Evolutionary conservation across 1,140 invertebrate species (phyloP), one percentile per base, ranked within the genome.

Genomic region (Euwallacea fornicatus): DNA sequence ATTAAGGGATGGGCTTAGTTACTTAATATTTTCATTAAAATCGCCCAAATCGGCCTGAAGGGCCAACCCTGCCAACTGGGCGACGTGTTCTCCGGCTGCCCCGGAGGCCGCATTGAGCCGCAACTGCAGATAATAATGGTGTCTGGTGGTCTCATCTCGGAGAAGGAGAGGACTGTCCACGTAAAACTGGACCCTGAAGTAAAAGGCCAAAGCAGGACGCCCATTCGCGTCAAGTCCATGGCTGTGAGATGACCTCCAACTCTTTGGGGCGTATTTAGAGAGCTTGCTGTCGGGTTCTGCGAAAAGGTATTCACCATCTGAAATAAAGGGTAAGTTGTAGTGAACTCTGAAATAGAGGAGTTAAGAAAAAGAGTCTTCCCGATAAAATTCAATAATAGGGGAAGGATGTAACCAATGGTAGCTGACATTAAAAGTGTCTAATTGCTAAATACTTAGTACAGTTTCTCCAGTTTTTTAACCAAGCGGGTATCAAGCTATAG

Each of bases 271-370:
- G 86, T 96, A 96, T 85, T 97, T 98, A 78, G 92, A 94, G 77
- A 98, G 86, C 84, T 97, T 98, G 85, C 91, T 94, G 80, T 96
- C 95, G 77, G 90, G 89, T 82, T 97, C 94, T 79, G 96, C 89
- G 84, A 98, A 98, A 69, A 97, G 87, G 83, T 95, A 97, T 85
- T 97, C 95, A 81, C 93, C 93, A 87, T 95, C 95, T 97, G 87
- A 43, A 91, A 90, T 47, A 7, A 33, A 58, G 46, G 46, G 9
- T 2, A 2, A 50, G 6, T 6, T 50, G 9, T 33, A 4, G 21
- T 33, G 21, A 33, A 33, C 1, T 33, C 21, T 4, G 1, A 33
- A 33, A 33, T 33, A 33, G 21, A 33, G 21, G 21, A 33, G 21
- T 33, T 33, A 33, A 33, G 21, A 33, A 33, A 4, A 4, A 2